These are phyloP conservation scores for Novumbra hubbsi DNA, from an alignment of 2,797 vertebrate species.

Conservation along the genomic window DNA sequence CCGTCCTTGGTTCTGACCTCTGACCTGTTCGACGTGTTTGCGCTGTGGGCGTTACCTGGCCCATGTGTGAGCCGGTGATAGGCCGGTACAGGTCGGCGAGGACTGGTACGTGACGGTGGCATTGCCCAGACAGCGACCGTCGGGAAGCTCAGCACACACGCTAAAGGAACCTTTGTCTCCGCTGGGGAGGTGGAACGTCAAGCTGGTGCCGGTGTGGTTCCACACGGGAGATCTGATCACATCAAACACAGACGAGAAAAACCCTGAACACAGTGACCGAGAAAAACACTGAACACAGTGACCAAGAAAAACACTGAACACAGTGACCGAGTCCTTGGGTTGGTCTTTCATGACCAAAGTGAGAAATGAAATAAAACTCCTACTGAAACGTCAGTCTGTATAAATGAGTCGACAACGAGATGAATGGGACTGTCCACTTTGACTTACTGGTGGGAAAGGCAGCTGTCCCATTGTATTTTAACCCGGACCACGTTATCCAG, in stretches of 20 bases:
- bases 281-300: background rate
- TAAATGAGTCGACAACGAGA: background rate
- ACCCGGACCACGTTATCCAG: constrained; percentile 75
- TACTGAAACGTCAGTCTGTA: background rate
- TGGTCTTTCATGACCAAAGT: background rate
- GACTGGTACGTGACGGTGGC: constrained; percentile 75
- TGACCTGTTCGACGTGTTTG: background rate
- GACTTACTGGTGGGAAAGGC: constrained; percentile 81
- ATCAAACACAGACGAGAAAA: constrained; percentile 16
- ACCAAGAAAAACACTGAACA: no score
- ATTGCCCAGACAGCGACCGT: constrained; percentile 69
- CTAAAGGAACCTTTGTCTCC: constrained; percentile 75
- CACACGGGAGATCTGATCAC: constrained; percentile 73
- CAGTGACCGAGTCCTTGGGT: background rate
- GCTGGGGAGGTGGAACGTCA: constrained; percentile 82
- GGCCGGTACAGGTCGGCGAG: constrained; percentile 71
- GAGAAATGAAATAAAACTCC: background rate
- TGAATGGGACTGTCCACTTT: background rate
- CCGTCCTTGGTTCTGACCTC: no score
- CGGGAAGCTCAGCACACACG: constrained; percentile 76
- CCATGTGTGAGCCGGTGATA: constrained; percentile 79
- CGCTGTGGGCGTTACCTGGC: constrained; percentile 69
- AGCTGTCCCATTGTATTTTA: constrained; percentile 76
- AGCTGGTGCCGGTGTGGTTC: constrained; percentile 68
- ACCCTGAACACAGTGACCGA: background rate